Conservation (phyloP, 2,113 vertebrate species). For the Morone saxatilis region DNA sequence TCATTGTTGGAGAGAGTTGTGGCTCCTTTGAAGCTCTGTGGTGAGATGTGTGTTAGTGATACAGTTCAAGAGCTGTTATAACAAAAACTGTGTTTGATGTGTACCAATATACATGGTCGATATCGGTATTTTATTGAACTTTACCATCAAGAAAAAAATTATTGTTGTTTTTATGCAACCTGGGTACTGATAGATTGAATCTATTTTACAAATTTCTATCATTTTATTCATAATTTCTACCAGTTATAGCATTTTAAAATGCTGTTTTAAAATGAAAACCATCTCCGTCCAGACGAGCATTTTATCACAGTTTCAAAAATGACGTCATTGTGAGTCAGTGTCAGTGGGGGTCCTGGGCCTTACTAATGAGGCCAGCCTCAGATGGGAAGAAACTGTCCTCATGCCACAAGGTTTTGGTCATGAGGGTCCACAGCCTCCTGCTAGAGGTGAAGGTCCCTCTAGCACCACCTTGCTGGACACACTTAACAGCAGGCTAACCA, state of each 20-base stretch:
- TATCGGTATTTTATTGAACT: neutral
- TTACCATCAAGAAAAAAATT: neutral
- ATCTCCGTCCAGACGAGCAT: no score
- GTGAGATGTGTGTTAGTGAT: constrained; percentile 36
- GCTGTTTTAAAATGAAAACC: no score
- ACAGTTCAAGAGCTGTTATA: neutral
- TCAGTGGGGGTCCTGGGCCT: no score
- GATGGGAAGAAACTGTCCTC: no score
- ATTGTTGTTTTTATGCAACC: neutral
- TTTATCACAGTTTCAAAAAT: no score
- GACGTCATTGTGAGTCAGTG: no score
- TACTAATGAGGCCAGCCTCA: no score
- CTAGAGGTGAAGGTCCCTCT: no score
- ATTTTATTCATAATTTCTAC: neutral
- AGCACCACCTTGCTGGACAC: no score
- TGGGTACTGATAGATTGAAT: neutral
- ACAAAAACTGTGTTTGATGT: constrained; percentile 10
- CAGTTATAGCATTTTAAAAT: neutral
- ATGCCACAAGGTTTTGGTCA: no score
- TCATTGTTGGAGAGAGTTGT: constrained; percentile 58
- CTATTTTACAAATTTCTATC: neutral
- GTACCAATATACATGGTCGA: neutral
- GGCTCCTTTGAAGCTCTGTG: constrained; percentile 68
- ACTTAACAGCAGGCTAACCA: no score
- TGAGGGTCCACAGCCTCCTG: no score